Evolutionary conservation across 1,140 invertebrate species (phyloP), one percentile per base, ranked within the genome.

Genomic region (Camponotus vicinus): DNA sequence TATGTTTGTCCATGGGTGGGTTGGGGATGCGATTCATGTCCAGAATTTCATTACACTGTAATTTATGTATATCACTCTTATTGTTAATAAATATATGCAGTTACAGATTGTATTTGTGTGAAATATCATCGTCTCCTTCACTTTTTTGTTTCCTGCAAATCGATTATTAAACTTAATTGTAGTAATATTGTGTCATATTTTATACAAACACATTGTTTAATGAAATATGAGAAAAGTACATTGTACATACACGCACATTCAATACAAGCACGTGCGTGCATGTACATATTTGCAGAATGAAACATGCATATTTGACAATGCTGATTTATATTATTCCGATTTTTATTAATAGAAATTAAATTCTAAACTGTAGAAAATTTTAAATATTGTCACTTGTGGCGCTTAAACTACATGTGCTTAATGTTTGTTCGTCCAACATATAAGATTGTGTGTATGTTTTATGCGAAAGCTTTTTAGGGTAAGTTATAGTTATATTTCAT

Each of bases 21-120:
- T 73, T 87, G 86, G 86, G 84, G 71, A 90, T 89, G 57, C 85
- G 71, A 92, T 90, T 88, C 90, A 85, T 75, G 49, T 92, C 88
- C 89, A 92, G 87, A 92, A 92, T 91, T 92, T 92, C 87, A 91
- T 89, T 92, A 87, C 90, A 91, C 87, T 93, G 91, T 93, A 93
- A 93, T 93, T 92, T 89, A 92, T 93, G 92, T 92, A 93, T 91
- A 93, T 93, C 90, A 90, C 73, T 52, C 15, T 88, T 90, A 91
- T 79, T 70, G 91, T 92, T 89, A 93, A 93, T 92, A 93, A 93
- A 93, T 89, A 88, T 88, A 90, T 15, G 13, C 80, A 77, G 59
- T 90, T 91, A 87, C 63, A 87, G 75, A 86, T 88, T 86, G 78
- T 89, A 79, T 42, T 75, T 34, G 66, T 82, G 52, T 27, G 55